These are phyloP conservation scores for Polietes domitor DNA, from an alignment of 2,888 invertebrate genomes.

Conservation along the genomic window DNA sequence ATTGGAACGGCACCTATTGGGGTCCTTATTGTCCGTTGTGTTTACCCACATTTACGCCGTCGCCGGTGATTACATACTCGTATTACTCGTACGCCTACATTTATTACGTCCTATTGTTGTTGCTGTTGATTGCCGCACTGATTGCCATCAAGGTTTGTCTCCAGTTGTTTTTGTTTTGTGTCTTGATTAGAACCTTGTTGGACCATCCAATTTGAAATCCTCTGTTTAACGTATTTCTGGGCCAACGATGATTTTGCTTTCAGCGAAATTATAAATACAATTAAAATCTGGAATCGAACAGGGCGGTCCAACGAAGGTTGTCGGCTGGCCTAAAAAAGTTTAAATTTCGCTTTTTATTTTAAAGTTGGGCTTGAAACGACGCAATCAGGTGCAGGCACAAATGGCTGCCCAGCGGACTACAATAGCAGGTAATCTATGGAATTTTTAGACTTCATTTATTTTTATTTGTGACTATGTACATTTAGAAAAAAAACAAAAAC, in stretches of 20 bases:
- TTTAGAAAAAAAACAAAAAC: no score
- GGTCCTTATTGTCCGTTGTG: conserved; percentile 32
- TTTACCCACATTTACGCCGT: conserved; percentile 6
- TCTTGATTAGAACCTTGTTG: no score
- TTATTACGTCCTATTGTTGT: conserved; percentile 40
- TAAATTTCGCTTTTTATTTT: background rate
- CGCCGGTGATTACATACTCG: conserved; percentile 29
- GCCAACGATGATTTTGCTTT: no score
- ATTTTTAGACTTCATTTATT: no score
- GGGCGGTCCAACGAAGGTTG: background rate
- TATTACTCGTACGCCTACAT: conserved; percentile 37
- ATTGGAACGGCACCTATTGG: conserved; percentile 1
- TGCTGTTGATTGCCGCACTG: conserved; percentile 37
- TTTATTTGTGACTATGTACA: no score
- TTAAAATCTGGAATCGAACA: no score
- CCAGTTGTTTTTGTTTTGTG: background rate
- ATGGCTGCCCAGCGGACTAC: conserved; percentile 31
- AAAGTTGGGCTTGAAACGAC: conserved; percentile 47
- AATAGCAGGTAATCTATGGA: no score
- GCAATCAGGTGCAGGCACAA: conserved; percentile 24
- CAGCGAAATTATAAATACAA: no score
- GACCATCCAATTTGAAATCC: no score
- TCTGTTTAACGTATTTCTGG: no score
- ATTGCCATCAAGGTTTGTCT: conserved; percentile 51
- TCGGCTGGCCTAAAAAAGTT: background rate